A percentile compares a stretch with the other conserved stretches of the same genome.
Conservation (phyloP, 2,888 invertebrate genomes). For the Drosophila ochracea region DNA sequence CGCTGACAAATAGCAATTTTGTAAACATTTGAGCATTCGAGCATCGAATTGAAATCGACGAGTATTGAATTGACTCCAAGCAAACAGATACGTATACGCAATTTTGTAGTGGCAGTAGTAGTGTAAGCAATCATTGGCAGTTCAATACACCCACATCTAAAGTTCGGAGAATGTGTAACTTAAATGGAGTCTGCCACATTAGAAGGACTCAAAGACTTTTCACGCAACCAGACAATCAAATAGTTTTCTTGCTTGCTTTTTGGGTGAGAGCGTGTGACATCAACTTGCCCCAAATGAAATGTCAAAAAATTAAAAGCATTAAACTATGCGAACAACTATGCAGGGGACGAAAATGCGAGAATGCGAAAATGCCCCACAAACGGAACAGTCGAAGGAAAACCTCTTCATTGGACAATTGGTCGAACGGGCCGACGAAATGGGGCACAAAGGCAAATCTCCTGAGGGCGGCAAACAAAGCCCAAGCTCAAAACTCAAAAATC, state of each 20-base stretch:
- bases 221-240: conserved; percentile 40
- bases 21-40: conserved; percentile 48
- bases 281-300: conserved; percentile 63
- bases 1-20: conserved; percentile 54
- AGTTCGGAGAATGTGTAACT: conserved; percentile 1
- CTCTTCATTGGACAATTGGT: conserved; percentile 63
- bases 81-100: conserved; percentile 46
- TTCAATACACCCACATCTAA: neutral
- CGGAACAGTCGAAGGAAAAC: conserved; percentile 40
- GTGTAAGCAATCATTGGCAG: conserved; percentile 13
- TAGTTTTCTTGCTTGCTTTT: conserved; percentile 19
- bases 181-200: conserved; percentile 31
- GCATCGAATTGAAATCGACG: conserved; percentile 29
- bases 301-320: conserved; percentile 70
- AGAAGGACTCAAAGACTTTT: conserved; percentile 37
- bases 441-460: conserved; percentile 61
- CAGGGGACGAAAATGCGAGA: neutral
- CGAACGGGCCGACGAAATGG: conserved; percentile 12
- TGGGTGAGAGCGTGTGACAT: conserved; percentile 10
- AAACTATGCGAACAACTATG: conserved; percentile 61
- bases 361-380: conserved; percentile 33
- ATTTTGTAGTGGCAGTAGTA: neutral
- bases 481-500: conserved; percentile 27
- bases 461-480: conserved; percentile 55
- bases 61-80: conserved; percentile 56